Evolutionary conservation across 2,888 invertebrate species (phyloP).

Genomic region (Aquatica leii): DNA sequence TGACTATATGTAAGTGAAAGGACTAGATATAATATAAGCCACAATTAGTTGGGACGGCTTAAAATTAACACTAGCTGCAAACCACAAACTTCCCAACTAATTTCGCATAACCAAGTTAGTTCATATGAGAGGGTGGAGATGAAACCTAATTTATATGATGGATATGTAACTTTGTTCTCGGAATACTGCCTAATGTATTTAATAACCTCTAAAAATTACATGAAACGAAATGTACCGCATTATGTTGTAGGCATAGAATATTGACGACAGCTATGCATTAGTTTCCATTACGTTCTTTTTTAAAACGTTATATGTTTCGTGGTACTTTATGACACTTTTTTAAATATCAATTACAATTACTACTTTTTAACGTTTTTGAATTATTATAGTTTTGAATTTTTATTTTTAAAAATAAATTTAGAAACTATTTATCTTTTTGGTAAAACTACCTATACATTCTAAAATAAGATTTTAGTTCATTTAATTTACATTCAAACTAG

Average conservation of each 20-base stretch:
- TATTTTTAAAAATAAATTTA: too few relatives aligned
- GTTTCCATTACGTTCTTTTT: constrained; percentile 15
- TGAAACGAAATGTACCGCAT: constrained; percentile 32
- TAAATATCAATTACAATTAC: too few relatives aligned
- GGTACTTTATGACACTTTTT: too few relatives aligned
- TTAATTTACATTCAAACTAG: too few relatives aligned
- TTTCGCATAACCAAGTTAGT: constrained; percentile 35
- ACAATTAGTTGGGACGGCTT: constrained; percentile 36
- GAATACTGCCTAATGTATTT: constrained; percentile 34
- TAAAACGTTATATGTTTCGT: not conserved
- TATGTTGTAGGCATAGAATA: constrained; percentile 14
- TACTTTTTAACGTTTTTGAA: too few relatives aligned
- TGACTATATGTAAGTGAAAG: constrained; percentile 12
- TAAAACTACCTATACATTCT: too few relatives aligned
- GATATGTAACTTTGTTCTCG: constrained; percentile 35
- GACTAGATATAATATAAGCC: constrained; percentile 34
- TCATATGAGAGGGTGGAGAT: constrained; percentile 34
- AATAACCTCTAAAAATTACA: constrained; percentile 30
- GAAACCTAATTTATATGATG: constrained; percentile 37
- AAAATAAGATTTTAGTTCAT: too few relatives aligned
- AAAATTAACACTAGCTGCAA: constrained; percentile 38
- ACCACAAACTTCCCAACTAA: constrained; percentile 39
- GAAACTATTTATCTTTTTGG: too few relatives aligned
- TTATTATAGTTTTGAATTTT: too few relatives aligned
- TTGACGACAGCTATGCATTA: constrained; percentile 23